Base-by-base conservation (phyloP, 2,113 vertebrate species). In the Ivindomyrus marchei region DNA sequence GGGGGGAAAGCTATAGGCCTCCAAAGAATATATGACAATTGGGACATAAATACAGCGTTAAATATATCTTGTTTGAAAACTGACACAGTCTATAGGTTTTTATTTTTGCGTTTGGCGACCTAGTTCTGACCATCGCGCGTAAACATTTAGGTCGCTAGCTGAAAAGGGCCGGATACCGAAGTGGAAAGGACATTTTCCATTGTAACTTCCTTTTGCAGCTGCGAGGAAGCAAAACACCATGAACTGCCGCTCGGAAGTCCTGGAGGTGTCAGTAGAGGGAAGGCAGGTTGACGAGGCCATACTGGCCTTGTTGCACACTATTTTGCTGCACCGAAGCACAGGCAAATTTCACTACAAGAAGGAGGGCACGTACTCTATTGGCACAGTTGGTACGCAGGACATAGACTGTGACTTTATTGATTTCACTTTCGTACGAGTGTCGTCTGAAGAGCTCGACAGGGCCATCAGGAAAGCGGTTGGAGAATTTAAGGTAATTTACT, bases 261-360 rank as follows among this genome's bases (percentile, higher is more conserved):
- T 99, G 90, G 98, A 99, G 93, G 97, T 99, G 90, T 98, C 98
- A 0, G 97, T 99, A 92, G 98, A 99, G 94, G 96, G 96, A 1
- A 95, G 98, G 90, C 98, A 99, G 96, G 97, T 99, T 85, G 98
- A 99, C 89, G 98, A 99, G 91, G 97, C 98, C 13, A 96, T 98
- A 96, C 91, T 99, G 92, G 96, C 97, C 0, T 91, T 99, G 91
- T 92, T 99, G 52, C 98, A 99, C 95, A 99, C 98, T 0, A 94
- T 99, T 88, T 95, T 99, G 5, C 94, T 99, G 89, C 98, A 99
- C 92, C 97, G 98, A 90, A 99, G 98, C 95, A 99, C 98, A 0
- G 98, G 98, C n/a, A 99, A 99, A 91, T 99, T 99, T 92, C 98
- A 99, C 95, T 99, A 99, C 94, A 99, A 99, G 93, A 99, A 99